phyloP scores from a whole-genome alignment of 2,113 vertebrate species.

The Myanophis thanlyinensis region DNA sequence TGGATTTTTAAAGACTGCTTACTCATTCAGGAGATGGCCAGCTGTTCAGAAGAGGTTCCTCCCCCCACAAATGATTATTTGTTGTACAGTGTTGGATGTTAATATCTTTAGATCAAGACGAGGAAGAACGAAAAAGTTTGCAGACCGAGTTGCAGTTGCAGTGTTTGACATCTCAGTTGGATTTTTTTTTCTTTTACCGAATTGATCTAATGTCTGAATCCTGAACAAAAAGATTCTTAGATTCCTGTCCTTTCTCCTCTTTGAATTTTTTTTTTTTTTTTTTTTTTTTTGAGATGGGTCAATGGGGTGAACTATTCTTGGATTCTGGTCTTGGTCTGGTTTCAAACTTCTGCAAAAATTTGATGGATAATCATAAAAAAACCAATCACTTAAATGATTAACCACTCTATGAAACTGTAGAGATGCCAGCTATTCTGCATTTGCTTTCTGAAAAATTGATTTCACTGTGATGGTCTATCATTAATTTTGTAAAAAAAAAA shows the following conservation, averaged over 20 bases:
- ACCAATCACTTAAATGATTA: neutral
- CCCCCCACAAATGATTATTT: neutral
- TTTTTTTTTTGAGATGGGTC: neutral
- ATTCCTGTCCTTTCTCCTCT: neutral
- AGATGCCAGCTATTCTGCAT: neutral
- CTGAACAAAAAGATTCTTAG: neutral
- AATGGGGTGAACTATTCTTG: neutral
- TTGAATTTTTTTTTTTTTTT: too few relatives aligned
- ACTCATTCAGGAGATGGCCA: slow-evolving; percentile 28
- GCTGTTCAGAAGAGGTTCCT: neutral
- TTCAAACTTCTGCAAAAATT: neutral
- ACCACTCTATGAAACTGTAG: neutral
- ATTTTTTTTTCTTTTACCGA: neutral
- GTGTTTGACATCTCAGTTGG: neutral
- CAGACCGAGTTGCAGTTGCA: neutral
- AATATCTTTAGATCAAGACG: neutral
- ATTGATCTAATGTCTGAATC: neutral
- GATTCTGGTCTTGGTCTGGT: neutral
- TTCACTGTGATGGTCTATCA: neutral
- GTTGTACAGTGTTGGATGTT: neutral
- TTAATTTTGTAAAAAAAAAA: neutral
- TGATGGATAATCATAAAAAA: neutral
- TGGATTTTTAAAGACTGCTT: slow-evolving; percentile 26
- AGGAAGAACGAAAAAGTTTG: neutral
- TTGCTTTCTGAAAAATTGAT: neutral